phyloP scores from a whole-genome alignment of 2,113 vertebrate genomes.

The Grammomys surdaster region DNA sequence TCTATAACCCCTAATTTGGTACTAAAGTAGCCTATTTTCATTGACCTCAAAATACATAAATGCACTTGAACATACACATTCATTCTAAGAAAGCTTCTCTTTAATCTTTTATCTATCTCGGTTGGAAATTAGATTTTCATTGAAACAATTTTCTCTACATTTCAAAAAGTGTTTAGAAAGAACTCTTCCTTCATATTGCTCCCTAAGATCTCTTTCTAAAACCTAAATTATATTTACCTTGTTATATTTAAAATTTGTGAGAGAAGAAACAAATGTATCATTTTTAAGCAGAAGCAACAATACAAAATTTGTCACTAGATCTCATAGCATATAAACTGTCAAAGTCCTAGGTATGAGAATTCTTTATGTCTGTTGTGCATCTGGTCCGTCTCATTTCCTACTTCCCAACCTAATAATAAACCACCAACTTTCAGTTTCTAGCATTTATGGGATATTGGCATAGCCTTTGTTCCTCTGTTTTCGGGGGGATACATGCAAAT shows the following conservation, averaged over 20 bases:
- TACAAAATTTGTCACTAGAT: background rate
- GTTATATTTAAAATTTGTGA: conserved; percentile 49
- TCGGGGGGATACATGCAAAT: background rate
- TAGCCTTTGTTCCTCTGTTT: conserved; percentile 3
- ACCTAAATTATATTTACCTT: background rate
- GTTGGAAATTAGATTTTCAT: conserved; percentile 21
- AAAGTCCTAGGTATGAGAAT: background rate
- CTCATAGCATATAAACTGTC: background rate
- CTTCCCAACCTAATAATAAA: background rate
- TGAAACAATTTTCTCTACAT: conserved; percentile 17
- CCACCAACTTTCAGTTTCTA: background rate
- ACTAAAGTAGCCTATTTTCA: conserved; percentile 33
- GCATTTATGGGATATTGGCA: background rate
- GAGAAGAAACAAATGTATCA: background rate
- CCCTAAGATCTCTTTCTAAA: conserved; percentile 36
- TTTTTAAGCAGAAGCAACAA: background rate
- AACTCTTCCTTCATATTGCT: conserved; percentile 40
- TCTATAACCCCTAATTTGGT: background rate
- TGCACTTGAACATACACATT: conserved; percentile 43
- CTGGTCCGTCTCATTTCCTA: background rate
- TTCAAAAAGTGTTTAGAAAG: conserved; percentile 7
- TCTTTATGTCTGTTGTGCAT: background rate
- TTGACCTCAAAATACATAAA: conserved; percentile 26
- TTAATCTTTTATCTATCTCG: background rate
- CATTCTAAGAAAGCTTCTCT: conserved; percentile 44